Evolutionary conservation across 2,113 vertebrate genomes (phyloP), one percentile per base, ranked within the genome.

Genomic region (Clarias macrocephalus): DNA sequence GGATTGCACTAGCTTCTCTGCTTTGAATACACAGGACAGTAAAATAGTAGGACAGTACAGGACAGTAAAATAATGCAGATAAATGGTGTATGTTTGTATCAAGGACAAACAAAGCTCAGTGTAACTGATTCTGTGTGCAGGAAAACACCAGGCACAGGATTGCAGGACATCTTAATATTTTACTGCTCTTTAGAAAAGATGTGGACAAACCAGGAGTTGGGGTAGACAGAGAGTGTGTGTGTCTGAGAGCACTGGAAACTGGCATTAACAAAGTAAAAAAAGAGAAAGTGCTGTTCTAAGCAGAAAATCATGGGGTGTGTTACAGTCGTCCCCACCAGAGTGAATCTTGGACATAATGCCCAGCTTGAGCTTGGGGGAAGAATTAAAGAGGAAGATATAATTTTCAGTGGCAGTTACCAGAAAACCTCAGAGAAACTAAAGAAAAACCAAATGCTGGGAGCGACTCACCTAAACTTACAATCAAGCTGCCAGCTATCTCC

Each of bases 271-370:
- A 83, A 73, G 63, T 73, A 37, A 82, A 89, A 75, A 54, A 57
- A 21, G 70, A 73, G 66, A 85, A 60, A 80, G 60, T 72, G 80
- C 85, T 33, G n/a, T 21, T 76, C 80, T 83, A 56, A 83, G 87
- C 84, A 77, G 84, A 83, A 89, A 89, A 89, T 80, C 63, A 84
- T 63, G 80, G 85, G 80, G 85, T 89, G 87, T 88, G 70, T 82
- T 62, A 70, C 80, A 75, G 85, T 57, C 37, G 25, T 76, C 66
- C 21, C 80, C 59, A 83, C 30, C 57, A 87, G 84, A 82, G 85
- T 66, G 65, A 86, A 73, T 77, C 84, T 79, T 60, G 86, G 76
- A 79, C 60, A 83, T 54, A 77, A 87, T 87, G 62, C 85, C 30
- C 57, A 57, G 63, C 72, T 79, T 85, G 25, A 42, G 62, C 73